Percentiles rank a stretch among this genome's conserved stretches.
phyloP scores from a whole-genome alignment of 2,888 invertebrate species.

The Ecliptopera silaceata region DNA sequence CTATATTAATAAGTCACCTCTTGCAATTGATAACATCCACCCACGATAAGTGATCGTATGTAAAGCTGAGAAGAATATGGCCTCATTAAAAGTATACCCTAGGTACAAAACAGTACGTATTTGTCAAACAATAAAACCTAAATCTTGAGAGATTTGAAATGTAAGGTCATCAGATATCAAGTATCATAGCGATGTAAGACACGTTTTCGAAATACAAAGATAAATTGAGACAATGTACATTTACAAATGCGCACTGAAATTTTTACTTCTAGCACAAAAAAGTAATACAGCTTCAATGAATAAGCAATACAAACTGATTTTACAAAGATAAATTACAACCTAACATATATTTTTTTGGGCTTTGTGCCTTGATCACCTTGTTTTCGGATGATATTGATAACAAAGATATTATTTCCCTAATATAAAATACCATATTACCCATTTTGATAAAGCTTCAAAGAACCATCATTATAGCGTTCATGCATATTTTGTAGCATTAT shows the following conservation, averaged over 20 bases:
- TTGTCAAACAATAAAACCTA: conserved; percentile 23
- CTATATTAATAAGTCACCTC: conserved; percentile 10
- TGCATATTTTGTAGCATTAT: no score
- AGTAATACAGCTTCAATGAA: no score
- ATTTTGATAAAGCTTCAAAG: background rate
- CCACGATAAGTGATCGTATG: background rate
- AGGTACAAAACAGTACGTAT: background rate
- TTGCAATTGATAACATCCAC: conserved; percentile 12
- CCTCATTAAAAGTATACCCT: no score
- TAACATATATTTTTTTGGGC: no score
- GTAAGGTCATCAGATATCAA: conserved; percentile 34
- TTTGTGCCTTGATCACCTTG: no score
- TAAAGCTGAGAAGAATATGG: background rate
- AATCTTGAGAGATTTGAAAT: conserved; percentile 31
- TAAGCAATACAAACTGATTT: no score
- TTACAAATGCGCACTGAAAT: no score
- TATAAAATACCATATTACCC: background rate
- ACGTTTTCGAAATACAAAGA: no score
- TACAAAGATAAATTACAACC: background rate
- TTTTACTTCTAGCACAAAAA: no score
- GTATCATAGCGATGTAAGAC: conserved; percentile 16
- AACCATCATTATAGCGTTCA: background rate
- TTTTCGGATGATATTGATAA: background rate
- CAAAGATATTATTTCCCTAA: background rate
- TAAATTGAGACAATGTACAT: no score